A percentile compares a stretch with the other conserved stretches of the same genome.
phyloP scores from a whole-genome alignment of 2,888 invertebrate species.

The Oxytorus armatus region DNA sequence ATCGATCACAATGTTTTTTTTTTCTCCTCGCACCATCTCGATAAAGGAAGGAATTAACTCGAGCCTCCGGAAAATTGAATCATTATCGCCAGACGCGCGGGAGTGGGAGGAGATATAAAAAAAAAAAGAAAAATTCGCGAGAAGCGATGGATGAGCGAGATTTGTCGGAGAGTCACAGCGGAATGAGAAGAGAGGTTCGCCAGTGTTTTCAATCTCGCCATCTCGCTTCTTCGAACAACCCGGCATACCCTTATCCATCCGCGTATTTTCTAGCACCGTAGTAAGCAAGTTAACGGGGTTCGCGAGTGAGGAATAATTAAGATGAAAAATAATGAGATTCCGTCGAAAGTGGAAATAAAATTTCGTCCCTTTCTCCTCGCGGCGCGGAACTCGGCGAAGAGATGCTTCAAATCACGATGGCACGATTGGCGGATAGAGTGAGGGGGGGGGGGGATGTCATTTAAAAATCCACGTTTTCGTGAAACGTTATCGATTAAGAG shows the following conservation, averaged over 20 bases:
- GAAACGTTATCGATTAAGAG: conserved; percentile 66
- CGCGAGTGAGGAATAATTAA: conserved; percentile 61
- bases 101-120: conserved; percentile 25
- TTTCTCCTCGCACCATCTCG: too few relatives aligned
- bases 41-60: conserved; percentile 50
- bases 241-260: conserved; percentile 8
- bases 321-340: conserved; percentile 69
- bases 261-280: background rate
- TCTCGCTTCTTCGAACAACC: conserved; percentile 13
- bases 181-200: conserved; percentile 44
- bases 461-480: conserved; percentile 65
- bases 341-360: conserved; percentile 65
- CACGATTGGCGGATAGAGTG: conserved; percentile 25
- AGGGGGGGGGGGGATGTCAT: conserved; percentile 68
- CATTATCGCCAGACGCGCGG: conserved; percentile 55
- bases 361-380: conserved; percentile 62
- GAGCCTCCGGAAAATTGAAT: conserved; percentile 60
- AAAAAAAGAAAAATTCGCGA: conserved; percentile 41
- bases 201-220: conserved; percentile 6
- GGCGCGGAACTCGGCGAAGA: background rate
- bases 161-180: conserved; percentile 38
- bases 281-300: conserved; percentile 54
- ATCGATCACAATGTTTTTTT: conserved; percentile 46
- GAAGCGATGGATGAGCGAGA: conserved; percentile 45
- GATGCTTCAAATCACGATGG: conserved; percentile 9